Conservation (phyloP, 2,888 invertebrate species). For the Oscheius sp. region DNA sequence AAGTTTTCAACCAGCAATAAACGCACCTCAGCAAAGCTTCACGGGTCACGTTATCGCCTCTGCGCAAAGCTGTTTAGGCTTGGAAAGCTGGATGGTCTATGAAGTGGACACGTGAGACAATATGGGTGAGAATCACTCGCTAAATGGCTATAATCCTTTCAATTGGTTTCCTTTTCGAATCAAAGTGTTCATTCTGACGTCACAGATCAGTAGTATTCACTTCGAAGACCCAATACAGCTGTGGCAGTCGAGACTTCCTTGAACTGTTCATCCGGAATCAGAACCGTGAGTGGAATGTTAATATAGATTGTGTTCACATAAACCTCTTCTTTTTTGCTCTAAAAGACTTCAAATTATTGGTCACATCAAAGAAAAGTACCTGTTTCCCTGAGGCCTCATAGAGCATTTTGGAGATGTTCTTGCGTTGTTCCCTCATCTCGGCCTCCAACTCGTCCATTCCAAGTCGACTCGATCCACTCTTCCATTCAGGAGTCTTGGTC, state of each 20-base stretch:
- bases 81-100: too few relatives aligned
- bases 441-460: slow-evolving; percentile 5
- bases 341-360: not conserved
- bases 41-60: slow-evolving; percentile 72
- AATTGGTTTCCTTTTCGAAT: too few relatives aligned
- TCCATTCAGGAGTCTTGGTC: not conserved
- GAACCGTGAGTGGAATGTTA: slow-evolving; percentile 10
- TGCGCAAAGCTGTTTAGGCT: slow-evolving; percentile 28
- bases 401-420: not conserved
- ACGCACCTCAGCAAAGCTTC: slow-evolving; percentile 72
- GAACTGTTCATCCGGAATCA: not conserved
- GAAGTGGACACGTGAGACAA: too few relatives aligned
- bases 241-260: slow-evolving; percentile 2
- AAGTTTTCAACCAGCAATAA: slow-evolving; percentile 73
- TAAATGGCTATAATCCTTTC: too few relatives aligned
- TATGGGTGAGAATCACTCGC: too few relatives aligned
- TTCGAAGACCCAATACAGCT: slow-evolving; percentile 13
- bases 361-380: not conserved
- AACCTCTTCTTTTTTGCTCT: not conserved
- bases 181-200: too few relatives aligned
- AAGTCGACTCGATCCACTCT: slow-evolving; percentile 9
- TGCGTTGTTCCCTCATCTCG: slow-evolving; percentile 10
- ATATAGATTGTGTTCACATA: not conserved
- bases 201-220: slow-evolving; percentile 16
- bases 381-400: not conserved